Evolutionary conservation across 2,113 vertebrate genomes (phyloP), one percentile per base, ranked within the genome.

Genomic region (Solea senegalensis): DNA sequence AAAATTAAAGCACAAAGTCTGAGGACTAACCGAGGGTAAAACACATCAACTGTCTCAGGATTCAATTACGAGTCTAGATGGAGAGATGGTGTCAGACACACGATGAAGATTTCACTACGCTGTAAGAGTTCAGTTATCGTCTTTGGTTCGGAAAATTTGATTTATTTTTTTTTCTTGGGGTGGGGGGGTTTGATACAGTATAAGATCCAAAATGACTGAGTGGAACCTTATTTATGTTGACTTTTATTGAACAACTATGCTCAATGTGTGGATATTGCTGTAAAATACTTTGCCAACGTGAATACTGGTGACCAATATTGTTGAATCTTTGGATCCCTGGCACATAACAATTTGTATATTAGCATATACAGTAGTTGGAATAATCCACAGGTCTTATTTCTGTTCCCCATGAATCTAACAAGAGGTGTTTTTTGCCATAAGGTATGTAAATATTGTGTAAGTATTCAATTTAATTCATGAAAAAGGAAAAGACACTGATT

Each of bases 1-100:
- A 91, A 78, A 81, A 82, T 82, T 93, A 95, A 98, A 99, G 97
- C 97, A 98, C 97, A 99, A 98, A 95, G 94, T 96, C 92, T 82
- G 95, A 95, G 94, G 95, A 91, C 87, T 89, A 87, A 84, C 50
- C 93, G 95, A 94, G 93, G 93, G 95, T 4, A 94, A 93, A 95
- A 95, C 93, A 95, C 94, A 92, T 93, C 95, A 69, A 79, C 80
- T 94, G 96, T 96, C 96, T 98, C 96, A 97, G 96, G 96, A 97
- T 96, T 96, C 83, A 86, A 84, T 86, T 21, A 83, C 75, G 82
- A 92, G 45, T 48, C 86, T 84, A 89, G 66, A 86, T 63, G 86
- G 84, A 81, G 80, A 70, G 79, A 85, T 45, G 65, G 79, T 75
- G 81, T 81, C 84, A 48, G 65, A 84, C 69, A 60, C 8, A 40